phyloP scores from a whole-genome alignment of 1,140 invertebrate genomes.

The Pseudomyrmex pallidus region DNA sequence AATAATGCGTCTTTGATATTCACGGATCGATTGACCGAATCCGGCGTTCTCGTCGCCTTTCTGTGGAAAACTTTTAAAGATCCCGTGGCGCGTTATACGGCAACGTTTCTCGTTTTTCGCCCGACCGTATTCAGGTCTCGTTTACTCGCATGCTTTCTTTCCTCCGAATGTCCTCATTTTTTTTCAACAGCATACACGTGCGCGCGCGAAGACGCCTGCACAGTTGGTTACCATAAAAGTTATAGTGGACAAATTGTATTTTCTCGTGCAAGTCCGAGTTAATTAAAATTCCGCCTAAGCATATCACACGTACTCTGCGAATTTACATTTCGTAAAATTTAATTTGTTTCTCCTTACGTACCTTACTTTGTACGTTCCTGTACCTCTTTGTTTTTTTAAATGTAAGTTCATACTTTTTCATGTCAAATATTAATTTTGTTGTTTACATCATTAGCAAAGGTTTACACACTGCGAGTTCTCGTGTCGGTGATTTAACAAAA shows the following conservation, averaged over 20 bases:
- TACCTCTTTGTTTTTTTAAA: slow-evolving; percentile 10
- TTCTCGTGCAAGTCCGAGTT: neutral
- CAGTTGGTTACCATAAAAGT: slow-evolving; percentile 1
- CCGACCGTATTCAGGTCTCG: slow-evolving; percentile 3
- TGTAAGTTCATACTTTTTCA: neutral
- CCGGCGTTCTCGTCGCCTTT: neutral
- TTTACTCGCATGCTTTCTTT: slow-evolving; percentile 2
- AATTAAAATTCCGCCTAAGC: neutral
- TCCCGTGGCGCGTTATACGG: neutral
- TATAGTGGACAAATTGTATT: neutral
- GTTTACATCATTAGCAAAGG: no score
- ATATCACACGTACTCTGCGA: no score
- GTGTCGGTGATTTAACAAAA: no score
- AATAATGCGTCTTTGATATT: slow-evolving; percentile 55
- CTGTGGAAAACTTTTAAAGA: slow-evolving; percentile 20
- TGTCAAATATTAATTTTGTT: neutral
- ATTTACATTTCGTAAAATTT: neutral
- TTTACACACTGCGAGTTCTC: no score
- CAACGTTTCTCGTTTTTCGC: slow-evolving; percentile 12
- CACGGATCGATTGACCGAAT: slow-evolving; percentile 35
- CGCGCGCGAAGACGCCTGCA: neutral
- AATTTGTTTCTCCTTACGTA: neutral
- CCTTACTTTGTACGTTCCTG: neutral
- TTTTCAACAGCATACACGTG: neutral
- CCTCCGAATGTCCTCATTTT: neutral